Base-by-base conservation (phyloP, 2,888 invertebrate species). In the Dorcus parallelipipedus region DNA sequence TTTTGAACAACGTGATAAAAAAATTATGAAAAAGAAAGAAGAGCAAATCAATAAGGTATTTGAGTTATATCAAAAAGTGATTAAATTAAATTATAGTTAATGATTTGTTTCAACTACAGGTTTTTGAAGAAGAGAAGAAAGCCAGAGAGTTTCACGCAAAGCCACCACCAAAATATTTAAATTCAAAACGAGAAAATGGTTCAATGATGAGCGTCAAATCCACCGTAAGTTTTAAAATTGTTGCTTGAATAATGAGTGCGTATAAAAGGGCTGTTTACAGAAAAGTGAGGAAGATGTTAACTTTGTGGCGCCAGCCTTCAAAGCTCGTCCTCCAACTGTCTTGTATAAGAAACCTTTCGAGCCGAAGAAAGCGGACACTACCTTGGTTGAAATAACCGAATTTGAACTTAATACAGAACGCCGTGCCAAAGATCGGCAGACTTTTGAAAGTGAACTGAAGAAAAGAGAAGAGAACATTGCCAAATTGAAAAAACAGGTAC, bases 131-230 rank as follows among this genome's bases (percentile, higher is more conserved):
- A 59, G 80, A 81, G 60, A 86, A 82, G 66, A 83, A 85, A 71
- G 80, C 83, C 0, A 77, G 83, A 1, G 83, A 84, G 64, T 91
- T 91, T 69, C 88, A 87, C 74, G 91, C 91, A 0, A 84, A 86
- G 51, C 89, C 89, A 0, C 71, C 86, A 9, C 90, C 90, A 0
- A 73, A 72, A 59, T 59, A 51, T 26, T 33, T 61, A 8, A 48
- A 9, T 26, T 50, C 17, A 39, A 49, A 10, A 20, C 38, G 17
- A 14, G 38, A 41, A 14, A 51, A 50, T 8, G 54, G 50, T 23
- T 60, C 61, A 0, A 52, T 51, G 17, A 56, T 47, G 17, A 64
- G 61, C 26, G 3, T 64, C 9, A 59, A 49, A 48, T 60, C 63
- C 7, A 61, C 8, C 23, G 62, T 60, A 54, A 61, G n/a, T 49